These are phyloP conservation scores for Scyliorhinus canicula DNA, from an alignment of 2,797 vertebrate genomes.

Conservation along the genomic window DNA sequence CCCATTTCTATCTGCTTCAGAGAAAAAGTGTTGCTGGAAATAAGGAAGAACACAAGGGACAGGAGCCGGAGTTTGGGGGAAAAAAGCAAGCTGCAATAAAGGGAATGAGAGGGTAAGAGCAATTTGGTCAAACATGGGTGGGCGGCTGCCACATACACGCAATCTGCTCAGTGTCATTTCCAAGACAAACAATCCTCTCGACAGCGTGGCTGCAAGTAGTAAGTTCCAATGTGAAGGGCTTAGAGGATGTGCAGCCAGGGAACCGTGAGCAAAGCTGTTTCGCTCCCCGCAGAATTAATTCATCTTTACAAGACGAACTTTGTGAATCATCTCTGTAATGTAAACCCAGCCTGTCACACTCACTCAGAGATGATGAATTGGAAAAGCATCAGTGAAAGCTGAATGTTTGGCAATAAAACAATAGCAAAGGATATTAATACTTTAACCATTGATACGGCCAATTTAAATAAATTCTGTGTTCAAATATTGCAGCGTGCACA, in stretches of 20 bases:
- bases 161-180: conserved; percentile 11
- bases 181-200: background rate
- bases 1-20: background rate
- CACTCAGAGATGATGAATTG: background rate
- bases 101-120: background rate
- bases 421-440: background rate
- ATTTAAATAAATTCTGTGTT: background rate
- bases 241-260: conserved; percentile 2
- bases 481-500: background rate
- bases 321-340: background rate
- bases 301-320: background rate
- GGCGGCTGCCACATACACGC: background rate
- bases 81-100: background rate
- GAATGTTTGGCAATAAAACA: conserved; percentile 3
- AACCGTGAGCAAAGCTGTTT: background rate
- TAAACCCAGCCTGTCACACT: background rate
- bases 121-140: conserved; percentile 5
- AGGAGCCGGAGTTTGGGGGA: background rate
- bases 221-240: background rate
- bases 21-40: background rate
- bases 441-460: background rate
- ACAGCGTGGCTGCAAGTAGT: background rate
- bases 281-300: conserved; percentile 2
- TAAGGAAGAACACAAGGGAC: too few relatives aligned
- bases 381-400: background rate